Conservation (phyloP, 2,888 invertebrate species). For the Hermaeophaga mercurialis region DNA sequence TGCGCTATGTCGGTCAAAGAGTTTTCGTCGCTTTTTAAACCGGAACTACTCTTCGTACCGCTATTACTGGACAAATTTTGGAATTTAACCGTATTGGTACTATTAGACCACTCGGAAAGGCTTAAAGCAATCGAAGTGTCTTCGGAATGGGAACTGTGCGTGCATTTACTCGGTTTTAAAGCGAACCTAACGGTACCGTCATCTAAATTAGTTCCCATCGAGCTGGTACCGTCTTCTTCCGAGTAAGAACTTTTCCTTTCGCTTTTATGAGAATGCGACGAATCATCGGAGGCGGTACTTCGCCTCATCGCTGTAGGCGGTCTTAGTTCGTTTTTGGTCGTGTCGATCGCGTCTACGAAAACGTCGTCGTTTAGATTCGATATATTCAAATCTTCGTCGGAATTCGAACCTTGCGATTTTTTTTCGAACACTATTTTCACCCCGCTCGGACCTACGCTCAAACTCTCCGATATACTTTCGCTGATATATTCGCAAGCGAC, state of each 20-base stretch:
- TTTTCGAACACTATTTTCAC: constrained; percentile 54
- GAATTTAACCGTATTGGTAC: constrained; percentile 83
- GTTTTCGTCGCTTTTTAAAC: constrained; percentile 79
- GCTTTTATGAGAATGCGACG: constrained; percentile 51
- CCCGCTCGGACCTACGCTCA: constrained; percentile 54
- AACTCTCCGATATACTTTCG: constrained; percentile 54
- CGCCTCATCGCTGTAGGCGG: constrained; percentile 56
- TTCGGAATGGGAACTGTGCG: constrained; percentile 83
- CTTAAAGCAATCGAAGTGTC: constrained; percentile 86
- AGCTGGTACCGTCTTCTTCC: constrained; percentile 70
- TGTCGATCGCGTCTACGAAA: constrained; percentile 53
- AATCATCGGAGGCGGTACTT: constrained; percentile 55
- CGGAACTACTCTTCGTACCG: constrained; percentile 66
- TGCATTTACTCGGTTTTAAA: constrained; percentile 79
- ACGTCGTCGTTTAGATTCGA: constrained; percentile 58
- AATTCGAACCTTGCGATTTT: constrained; percentile 53
- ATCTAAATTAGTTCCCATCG: constrained; percentile 73
- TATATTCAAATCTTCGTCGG: constrained; percentile 61
- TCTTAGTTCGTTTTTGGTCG: constrained; percentile 51
- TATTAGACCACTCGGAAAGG: constrained; percentile 87
- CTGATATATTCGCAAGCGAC: constrained; percentile 47
- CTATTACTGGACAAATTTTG: constrained; percentile 71
- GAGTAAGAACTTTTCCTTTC: constrained; percentile 61
- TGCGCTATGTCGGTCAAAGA: constrained; percentile 74
- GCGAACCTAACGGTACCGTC: constrained; percentile 84